Evolutionary conservation across 2,113 vertebrate genomes (phyloP).

Genomic region (Thalassoma bifasciatum): DNA sequence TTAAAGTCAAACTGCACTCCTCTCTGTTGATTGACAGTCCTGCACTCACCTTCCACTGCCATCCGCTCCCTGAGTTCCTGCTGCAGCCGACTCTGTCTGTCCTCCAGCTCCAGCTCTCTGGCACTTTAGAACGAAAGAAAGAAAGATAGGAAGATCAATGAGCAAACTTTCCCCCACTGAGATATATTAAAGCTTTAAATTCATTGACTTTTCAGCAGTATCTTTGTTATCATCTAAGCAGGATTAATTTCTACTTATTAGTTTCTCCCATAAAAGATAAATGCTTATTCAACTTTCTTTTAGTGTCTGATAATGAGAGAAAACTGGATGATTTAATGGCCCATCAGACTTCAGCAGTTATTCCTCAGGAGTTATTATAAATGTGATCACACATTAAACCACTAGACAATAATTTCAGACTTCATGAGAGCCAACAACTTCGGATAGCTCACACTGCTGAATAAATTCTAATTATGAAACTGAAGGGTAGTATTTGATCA

Average conservation of each 20-base stretch:
- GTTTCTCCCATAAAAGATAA: constrained; percentile 6
- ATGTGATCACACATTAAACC: constrained; percentile 8
- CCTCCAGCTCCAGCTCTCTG: constrained; percentile 96
- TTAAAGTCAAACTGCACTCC: no score
- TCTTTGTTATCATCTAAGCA: constrained; percentile 1
- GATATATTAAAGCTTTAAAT: not conserved
- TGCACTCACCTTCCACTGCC: constrained; percentile 92
- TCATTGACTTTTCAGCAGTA: not conserved
- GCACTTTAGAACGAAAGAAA: constrained; percentile 81
- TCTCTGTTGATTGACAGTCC: not conserved
- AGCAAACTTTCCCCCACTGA: not conserved
- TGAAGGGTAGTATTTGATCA: not conserved
- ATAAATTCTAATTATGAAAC: not conserved
- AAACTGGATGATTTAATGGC: not conserved
- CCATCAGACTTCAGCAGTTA: not conserved
- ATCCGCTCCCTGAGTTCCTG: constrained; percentile 98
- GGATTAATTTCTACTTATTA: not conserved
- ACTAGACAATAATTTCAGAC: not conserved
- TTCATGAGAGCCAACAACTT: constrained; percentile 1
- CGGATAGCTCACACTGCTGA: not conserved
- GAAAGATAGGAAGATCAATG: not conserved
- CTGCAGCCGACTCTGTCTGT: constrained; percentile 96
- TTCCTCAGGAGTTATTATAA: not conserved
- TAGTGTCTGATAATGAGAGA: constrained; percentile 3
- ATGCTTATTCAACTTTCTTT: constrained; percentile 14